A percentile compares a stretch with the other conserved stretches of the same genome.
phyloP scores from a whole-genome alignment of 2,888 invertebrate species.

The Drosophila sordidula region DNA sequence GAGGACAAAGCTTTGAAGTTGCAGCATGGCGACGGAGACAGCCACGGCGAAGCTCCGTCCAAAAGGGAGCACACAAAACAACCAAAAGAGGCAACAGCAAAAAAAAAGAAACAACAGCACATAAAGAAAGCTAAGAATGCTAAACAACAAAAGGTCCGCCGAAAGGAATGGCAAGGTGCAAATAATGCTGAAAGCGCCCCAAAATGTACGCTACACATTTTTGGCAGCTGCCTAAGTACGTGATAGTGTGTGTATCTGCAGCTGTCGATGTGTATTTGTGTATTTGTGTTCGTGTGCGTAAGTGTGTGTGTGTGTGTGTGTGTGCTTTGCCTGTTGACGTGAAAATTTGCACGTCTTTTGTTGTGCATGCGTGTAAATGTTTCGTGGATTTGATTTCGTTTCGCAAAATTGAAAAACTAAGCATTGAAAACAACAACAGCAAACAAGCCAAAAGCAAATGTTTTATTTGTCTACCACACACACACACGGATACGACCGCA shows the following conservation, averaged over 20 bases:
- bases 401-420: slow-evolving; percentile 76
- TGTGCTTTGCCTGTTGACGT: slow-evolving; percentile 73
- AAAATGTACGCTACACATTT: slow-evolving; percentile 73
- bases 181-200: slow-evolving; percentile 74
- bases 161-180: slow-evolving; percentile 67
- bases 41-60: slow-evolving; percentile 43
- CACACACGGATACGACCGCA: slow-evolving; percentile 37
- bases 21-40: slow-evolving; percentile 40
- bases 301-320: slow-evolving; percentile 24
- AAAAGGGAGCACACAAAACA: slow-evolving; percentile 51
- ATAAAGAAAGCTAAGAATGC: slow-evolving; percentile 59
- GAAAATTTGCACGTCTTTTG: slow-evolving; percentile 81
- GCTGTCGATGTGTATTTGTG: slow-evolving; percentile 23
- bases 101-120: slow-evolving; percentile 2
- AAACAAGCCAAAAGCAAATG: slow-evolving; percentile 70
- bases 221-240: slow-evolving; percentile 63
- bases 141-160: slow-evolving; percentile 58
- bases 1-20: slow-evolving; percentile 68
- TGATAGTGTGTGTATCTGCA: slow-evolving; percentile 54
- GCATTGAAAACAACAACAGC: slow-evolving; percentile 68
- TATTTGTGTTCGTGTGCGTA: slow-evolving; percentile 26
- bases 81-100: not conserved
- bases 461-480: slow-evolving; percentile 72
- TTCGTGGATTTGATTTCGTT: slow-evolving; percentile 74
- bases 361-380: slow-evolving; percentile 81